Base-by-base conservation (phyloP, 1,140 invertebrate species). In the Lordiphosa collinella region DNA sequence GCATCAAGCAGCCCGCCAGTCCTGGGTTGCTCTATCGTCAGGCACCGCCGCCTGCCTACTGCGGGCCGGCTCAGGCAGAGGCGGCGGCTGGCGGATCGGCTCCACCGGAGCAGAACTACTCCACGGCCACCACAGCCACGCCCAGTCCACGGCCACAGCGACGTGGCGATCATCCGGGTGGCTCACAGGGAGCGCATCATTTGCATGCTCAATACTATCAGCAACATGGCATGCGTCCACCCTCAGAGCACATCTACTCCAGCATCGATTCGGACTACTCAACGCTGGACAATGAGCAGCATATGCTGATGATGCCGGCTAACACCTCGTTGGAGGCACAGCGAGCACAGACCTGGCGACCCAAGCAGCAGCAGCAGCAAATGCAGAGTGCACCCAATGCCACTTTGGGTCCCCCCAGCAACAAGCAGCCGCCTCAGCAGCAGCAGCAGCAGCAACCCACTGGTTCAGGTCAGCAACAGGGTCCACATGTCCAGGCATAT, bases 181-280 rank as follows among this genome's bases (percentile, higher is more conserved):
- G 32, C 3, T 40, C 51, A 3, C 51, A 31, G 3, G 36, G 51
- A 3, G 69, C 66, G 14, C 76, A 82, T 36, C 76, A 80, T 22
- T 48, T 80, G 76, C 66, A 84, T 6, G 84, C 25, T 76, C 90
- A 90, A 40, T 91, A 91, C 59, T 89, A 64, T 76, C 85, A 69
- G 64, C 88, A 72, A 31, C 71, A 82, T 34, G 74, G 78, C 25
- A 91, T 93, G 57, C 91, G 94, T 50, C 94, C 94, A 8, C 90
- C 94, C 12, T 95, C 94, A 40, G 94, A 95, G 89, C 94, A 95
- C 89, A 95, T 96, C 71, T 96, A 96, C 87, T 95, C 94, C 48
- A 95, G 94, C 76, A 95, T 96, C 88, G 94, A 95, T 88, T 95
- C 94, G 37, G 94, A 95, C 88, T 95, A 96, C 55, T 87, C 88